Evolutionary conservation across 1,140 invertebrate genomes (phyloP), one percentile per base, ranked within the genome.

Genomic region (Drosophila bocki): DNA sequence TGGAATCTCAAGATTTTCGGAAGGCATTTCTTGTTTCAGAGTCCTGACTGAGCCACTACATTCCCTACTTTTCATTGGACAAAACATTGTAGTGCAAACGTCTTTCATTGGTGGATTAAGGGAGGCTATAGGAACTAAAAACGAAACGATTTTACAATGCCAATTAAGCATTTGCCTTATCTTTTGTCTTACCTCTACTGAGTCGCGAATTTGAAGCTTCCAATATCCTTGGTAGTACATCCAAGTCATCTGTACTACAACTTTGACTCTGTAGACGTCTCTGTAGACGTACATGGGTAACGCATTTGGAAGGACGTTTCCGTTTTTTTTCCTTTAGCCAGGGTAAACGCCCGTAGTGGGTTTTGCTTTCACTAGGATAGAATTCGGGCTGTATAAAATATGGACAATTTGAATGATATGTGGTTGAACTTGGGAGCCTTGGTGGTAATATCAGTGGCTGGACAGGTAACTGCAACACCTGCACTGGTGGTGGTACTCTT

Each of bases 81-180:
- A 51, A n/a, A 72, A 80, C 13, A 88, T 90, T 29, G 85, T 88
- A 7, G 84, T 88, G 41, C 84, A 60, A 42, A 58, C 22, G 7
- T 88, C 84, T 2, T 63, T 75, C 12, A 33, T 54, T 0, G 37
- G 0, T 15, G 37, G 50, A 26, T 17, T 64, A 0, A 2, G 1
- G 13, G 48, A n/a, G 15, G 29, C 8, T 3, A 8, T 13, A 0
- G 8, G 1, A 3, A 7, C 59, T 67, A 33, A 37, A 11, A n/a
- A 74, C 0, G 3, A 13, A 11, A 47, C 7, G 13, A 26, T 4
- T 15, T 26, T 15, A 7, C 8, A 47, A 26, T 47, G 13, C 8
- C 1, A 22, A 7, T 5, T 6, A 47, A 22, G 7, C 19, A 7
- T 22, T 15, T 47, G 7, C 8, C n/a, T 19, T 45, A 11, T 19